These are phyloP conservation scores for Cataglyphis altisquamis DNA, from an alignment of 2,888 invertebrate species.

Conservation along the genomic window DNA sequence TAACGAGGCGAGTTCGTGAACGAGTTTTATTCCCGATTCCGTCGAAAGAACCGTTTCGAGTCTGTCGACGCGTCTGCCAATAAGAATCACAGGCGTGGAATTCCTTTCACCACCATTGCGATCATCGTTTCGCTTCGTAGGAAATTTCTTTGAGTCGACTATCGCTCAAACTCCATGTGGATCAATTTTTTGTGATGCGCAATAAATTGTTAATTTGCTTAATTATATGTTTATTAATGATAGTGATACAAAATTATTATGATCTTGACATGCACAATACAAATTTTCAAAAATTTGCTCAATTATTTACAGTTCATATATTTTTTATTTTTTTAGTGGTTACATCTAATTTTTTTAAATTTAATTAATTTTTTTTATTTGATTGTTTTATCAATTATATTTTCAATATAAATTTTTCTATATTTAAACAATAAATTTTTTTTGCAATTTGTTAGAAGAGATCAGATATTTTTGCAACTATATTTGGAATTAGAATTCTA, in stretches of 20 bases:
- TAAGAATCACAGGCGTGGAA: slow-evolving; percentile 32
- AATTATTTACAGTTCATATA: neutral
- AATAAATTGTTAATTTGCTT: neutral
- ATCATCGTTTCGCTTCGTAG: slow-evolving; percentile 31
- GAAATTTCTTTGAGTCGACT: slow-evolving; percentile 21
- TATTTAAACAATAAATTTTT: neutral
- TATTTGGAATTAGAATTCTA: neutral
- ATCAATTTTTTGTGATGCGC: neutral
- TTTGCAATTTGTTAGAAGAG: neutral
- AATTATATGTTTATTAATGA: neutral
- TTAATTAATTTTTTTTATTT: neutral
- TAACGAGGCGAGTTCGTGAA: slow-evolving; percentile 53
- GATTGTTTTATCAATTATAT: neutral
- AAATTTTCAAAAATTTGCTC: neutral
- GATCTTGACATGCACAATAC: neutral
- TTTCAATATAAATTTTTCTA: neutral
- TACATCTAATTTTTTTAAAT: neutral
- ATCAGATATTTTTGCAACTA: neutral
- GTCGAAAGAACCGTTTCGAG: slow-evolving; percentile 41
- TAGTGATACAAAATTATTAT: neutral
- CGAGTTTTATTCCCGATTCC: slow-evolving; percentile 35
- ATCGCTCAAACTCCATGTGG: neutral
- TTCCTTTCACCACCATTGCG: slow-evolving; percentile 43
- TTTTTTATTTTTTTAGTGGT: neutral
- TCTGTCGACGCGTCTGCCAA: slow-evolving; percentile 37